Conservation (phyloP, 2,888 invertebrate genomes). For the Xylota segnis region DNA sequence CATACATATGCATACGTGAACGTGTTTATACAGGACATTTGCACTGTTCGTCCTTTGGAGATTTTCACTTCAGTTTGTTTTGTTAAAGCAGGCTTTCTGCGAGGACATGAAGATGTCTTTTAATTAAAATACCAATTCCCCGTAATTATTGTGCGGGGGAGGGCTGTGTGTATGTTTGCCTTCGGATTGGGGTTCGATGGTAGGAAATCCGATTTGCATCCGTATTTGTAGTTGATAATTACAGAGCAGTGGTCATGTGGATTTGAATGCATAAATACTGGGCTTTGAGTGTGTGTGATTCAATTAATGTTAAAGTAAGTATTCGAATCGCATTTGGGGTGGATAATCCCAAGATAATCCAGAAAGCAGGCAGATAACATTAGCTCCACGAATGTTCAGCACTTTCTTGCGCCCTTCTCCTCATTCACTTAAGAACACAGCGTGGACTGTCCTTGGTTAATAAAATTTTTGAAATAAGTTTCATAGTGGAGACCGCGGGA, state of each 20-base stretch:
- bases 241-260: conserved; percentile 31
- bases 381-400: too few species aligned
- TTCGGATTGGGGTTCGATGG: conserved; percentile 9
- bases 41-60: conserved; percentile 28
- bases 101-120: conserved; percentile 68
- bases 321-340: too few species aligned
- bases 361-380: too few species aligned
- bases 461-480: too few species aligned
- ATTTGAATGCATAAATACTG: neutral
- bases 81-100: conserved; percentile 40
- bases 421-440: too few species aligned
- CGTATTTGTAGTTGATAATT: conserved; percentile 63
- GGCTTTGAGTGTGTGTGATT: neutral
- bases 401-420: too few species aligned
- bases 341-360: too few species aligned
- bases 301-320: too few species aligned
- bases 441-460: too few species aligned
- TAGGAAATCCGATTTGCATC: conserved; percentile 59
- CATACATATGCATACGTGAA: conserved; percentile 29
- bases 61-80: conserved; percentile 59
- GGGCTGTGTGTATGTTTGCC: conserved; percentile 53
- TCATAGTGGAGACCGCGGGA: too few species aligned
- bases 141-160: conserved; percentile 59
- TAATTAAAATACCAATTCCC: conserved; percentile 73
- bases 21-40: conserved; percentile 5